Percentiles rank a stretch among this genome's conserved stretches.
phyloP scores from a whole-genome alignment of 2,888 invertebrate species.

The Sarcophaga carnaria region DNA sequence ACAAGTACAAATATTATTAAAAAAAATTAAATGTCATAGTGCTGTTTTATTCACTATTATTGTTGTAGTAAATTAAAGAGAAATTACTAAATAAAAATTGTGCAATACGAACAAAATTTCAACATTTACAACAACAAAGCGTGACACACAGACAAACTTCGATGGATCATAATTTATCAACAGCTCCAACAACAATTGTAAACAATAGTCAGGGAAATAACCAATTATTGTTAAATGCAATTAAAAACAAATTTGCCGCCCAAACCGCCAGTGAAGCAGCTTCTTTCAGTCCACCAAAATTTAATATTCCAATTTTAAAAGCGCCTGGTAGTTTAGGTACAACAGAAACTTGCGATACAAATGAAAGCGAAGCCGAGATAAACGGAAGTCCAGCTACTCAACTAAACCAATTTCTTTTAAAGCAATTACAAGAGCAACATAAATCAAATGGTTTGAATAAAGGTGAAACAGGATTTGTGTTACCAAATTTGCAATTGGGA shows the following conservation, averaged over 20 bases:
- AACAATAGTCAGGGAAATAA: conserved; percentile 69
- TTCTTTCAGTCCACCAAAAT: conserved; percentile 69
- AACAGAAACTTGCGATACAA: conserved; percentile 22
- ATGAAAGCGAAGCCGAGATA: conserved; percentile 6
- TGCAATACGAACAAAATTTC: conserved; percentile 5
- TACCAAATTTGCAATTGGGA: conserved; percentile 71
- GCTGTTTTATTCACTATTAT: background rate
- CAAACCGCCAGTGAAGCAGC: conserved; percentile 57
- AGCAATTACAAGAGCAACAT: conserved; percentile 68
- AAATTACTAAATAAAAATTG: background rate
- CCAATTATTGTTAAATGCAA: conserved; percentile 72
- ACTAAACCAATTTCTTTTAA: conserved; percentile 72
- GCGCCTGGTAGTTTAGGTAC: conserved; percentile 27
- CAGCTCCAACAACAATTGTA: conserved; percentile 12
- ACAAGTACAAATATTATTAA: background rate
- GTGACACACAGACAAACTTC: background rate
- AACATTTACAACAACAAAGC: background rate
- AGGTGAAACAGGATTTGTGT: conserved; percentile 63
- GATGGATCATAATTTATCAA: conserved; percentile 51
- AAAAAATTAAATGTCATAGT: conserved; percentile 16
- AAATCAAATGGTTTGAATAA: conserved; percentile 29
- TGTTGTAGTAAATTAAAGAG: background rate
- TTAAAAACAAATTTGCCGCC: conserved; percentile 71
- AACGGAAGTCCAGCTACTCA: conserved; percentile 14
- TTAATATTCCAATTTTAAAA: conserved; percentile 71